Base-by-base conservation (phyloP, 2,797 vertebrate genomes). In the Masticophis lateralis region DNA sequence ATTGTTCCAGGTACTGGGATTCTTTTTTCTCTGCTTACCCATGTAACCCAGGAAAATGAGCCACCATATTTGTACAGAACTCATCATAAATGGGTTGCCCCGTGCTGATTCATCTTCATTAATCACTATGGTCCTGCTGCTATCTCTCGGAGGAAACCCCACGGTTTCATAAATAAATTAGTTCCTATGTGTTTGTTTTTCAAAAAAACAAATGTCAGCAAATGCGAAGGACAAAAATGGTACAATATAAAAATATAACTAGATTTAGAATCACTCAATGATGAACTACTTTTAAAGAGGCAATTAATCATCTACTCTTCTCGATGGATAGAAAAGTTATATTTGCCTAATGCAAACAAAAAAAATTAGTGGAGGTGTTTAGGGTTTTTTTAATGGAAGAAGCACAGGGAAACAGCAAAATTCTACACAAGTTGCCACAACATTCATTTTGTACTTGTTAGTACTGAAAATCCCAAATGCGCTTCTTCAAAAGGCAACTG, bases 61-160 rank as follows among this genome's bases (percentile, higher is more conserved):
- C 83, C 56, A 93, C 32, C 37, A 32, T 22, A 47, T 74, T 87
- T 69, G 86, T 32, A 18, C 32, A 32, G 18, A 53, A 90, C 79
- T 69, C 63, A 18, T 69, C 16, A 88, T 51, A 37, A 89, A 93
- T 86, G 59, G 32, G 57, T 5, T 9, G 87, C 91, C 91, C 69
- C 95, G 89, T 88, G 91, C 95, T 96, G 66, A 59, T 92, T 43
- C 92, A 94, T 88, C 95, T 95, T 95, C 93, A 91, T 95, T 94
- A 92, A 90, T 95, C 94, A 66, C 63, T 25, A 27, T 91, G 1
- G 2, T 79, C 53, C 60, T 47, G 87, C 92, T 95, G 94, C 89
- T 94, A 92, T 92, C 83, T 90, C 93, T 94, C 66, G 92, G 91
- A 2, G 13, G 86, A 95, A 94, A 59, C 86, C 93, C 89, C 79